Evolutionary conservation across 2,797 vertebrate genomes (phyloP), one percentile per base, ranked within the genome.

Genomic region (Ciconia nigra): DNA sequence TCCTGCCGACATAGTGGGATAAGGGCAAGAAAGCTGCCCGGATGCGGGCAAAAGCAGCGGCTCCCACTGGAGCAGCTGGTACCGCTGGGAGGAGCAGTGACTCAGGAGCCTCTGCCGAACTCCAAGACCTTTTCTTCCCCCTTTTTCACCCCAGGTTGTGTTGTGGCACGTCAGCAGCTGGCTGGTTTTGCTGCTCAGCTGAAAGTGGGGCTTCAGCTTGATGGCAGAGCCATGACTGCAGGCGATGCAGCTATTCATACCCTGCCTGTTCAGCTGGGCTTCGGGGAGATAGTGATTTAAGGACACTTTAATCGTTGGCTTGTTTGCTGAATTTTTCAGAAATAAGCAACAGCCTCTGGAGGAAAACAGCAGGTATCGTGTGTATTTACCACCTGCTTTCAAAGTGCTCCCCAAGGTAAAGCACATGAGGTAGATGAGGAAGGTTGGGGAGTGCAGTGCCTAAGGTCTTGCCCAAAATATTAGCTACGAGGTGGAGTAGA

Each of bases 211-310:
- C 47, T 67, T 80, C 28, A 29, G 1, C 21, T 51, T 66, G 29
- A n/a, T 65, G n/a, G 42, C 15, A 51, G 35, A 82, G 42, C 51
- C 26, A 20, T 37, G 55, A 25, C 17, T 44, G n/a, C 61, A 44
- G 42, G 47, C 0, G 0, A 16, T 31, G 70, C 81, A 85, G 87
- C 59, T 89, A 15, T 66, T 89, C 47, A n/a, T 58, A 62, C 12
- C 44, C 70, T 95, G 78, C 59, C 62, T 78, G 84, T 84, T 70
- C 84, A 58, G 70, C 46, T 87, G 74, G 71, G 51, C 52, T 79
- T 62, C 13, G 24, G 54, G 62, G 22, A 82, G 58, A 24, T 46
- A 22, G 52, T 22, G 49, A 63, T 85, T 86, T 22, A n/a, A 69
- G 71, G 79, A 80, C 6, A 5, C 57, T 87, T 62, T 29, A 57